These are phyloP conservation scores for Apeltes quadracus DNA, from an alignment of 2,113 vertebrate species.

Conservation along the genomic window DNA sequence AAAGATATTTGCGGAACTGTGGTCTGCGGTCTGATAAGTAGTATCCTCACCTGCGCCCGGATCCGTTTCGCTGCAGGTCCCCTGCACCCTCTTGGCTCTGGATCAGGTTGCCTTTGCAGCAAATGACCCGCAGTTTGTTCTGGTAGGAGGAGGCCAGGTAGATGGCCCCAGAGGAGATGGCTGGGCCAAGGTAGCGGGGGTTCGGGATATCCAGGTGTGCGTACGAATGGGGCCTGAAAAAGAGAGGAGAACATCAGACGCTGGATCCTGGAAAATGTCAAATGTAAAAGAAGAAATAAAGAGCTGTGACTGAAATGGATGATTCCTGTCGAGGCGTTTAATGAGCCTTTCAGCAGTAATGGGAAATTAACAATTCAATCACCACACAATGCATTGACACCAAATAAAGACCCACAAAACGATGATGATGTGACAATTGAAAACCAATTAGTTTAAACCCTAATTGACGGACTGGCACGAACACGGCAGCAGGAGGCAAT, in stretches of 20 bases:
- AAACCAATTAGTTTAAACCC: neutral
- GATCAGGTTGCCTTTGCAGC: constrained; percentile 97
- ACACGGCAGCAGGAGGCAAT: constrained; percentile 14
- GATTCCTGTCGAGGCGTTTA: neutral
- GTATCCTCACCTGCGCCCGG: constrained; percentile 74
- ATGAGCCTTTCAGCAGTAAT: neutral
- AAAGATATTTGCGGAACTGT: too few species aligned
- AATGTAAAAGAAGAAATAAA: neutral
- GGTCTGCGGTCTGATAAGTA: too few species aligned
- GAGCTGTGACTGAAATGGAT: neutral
- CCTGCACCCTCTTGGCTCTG: constrained; percentile 89
- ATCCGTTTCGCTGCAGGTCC: constrained; percentile 85
- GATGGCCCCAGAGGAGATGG: constrained; percentile 95
- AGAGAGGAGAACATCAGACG: neutral
- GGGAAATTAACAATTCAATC: neutral
- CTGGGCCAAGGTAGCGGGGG: constrained; percentile 94
- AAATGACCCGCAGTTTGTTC: constrained; percentile 96
- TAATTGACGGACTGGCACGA: neutral
- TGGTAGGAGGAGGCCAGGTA: constrained; percentile 98
- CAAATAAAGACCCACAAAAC: neutral
- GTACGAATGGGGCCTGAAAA: constrained; percentile 88
- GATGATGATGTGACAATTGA: neutral
- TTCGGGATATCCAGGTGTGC: constrained; percentile 97
- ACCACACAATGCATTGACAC: neutral
- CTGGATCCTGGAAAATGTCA: neutral